Evolutionary conservation across 2,888 invertebrate genomes (phyloP).

Genomic region (Polydrusus tereticollis): DNA sequence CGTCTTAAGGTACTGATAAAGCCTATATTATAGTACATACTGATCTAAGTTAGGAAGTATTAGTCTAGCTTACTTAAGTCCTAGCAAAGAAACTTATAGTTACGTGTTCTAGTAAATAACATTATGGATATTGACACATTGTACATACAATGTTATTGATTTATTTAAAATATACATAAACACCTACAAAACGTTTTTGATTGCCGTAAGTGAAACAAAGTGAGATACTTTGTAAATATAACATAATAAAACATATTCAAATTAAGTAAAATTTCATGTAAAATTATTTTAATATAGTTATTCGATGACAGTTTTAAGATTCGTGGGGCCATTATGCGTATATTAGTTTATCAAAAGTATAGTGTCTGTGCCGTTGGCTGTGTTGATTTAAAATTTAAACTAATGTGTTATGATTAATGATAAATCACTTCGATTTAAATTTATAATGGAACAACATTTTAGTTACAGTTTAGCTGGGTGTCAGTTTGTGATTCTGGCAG

Average conservation of each 20-base stretch:
- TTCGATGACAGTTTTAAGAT: conserved; percentile 38
- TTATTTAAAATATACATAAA: conserved; percentile 11
- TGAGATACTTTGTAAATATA: conserved; percentile 21
- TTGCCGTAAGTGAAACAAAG: not conserved
- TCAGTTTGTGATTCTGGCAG: not conserved
- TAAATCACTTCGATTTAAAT: conserved; percentile 37
- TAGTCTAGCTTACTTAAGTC: too few species aligned
- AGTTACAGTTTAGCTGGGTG: conserved; percentile 23
- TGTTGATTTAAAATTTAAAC: conserved; percentile 35
- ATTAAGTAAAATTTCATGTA: conserved; percentile 42
- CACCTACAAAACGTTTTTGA: not conserved
- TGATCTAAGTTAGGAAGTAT: too few species aligned
- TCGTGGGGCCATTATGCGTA: conserved; percentile 32
- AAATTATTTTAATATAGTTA: conserved; percentile 38
- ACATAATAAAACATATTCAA: conserved; percentile 21
- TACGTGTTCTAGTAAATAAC: too few species aligned
- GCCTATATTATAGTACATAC: too few species aligned
- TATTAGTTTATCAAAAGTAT: conserved; percentile 37
- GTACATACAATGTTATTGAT: not conserved
- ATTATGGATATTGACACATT: too few species aligned
- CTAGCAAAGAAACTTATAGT: too few species aligned
- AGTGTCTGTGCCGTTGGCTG: conserved; percentile 19
- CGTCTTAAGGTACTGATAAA: too few species aligned
- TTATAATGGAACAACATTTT: conserved; percentile 30
- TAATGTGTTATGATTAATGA: conserved; percentile 29